Evolutionary conservation across 2,888 invertebrate species (phyloP).

Genomic region (Hyalella azteca): DNA sequence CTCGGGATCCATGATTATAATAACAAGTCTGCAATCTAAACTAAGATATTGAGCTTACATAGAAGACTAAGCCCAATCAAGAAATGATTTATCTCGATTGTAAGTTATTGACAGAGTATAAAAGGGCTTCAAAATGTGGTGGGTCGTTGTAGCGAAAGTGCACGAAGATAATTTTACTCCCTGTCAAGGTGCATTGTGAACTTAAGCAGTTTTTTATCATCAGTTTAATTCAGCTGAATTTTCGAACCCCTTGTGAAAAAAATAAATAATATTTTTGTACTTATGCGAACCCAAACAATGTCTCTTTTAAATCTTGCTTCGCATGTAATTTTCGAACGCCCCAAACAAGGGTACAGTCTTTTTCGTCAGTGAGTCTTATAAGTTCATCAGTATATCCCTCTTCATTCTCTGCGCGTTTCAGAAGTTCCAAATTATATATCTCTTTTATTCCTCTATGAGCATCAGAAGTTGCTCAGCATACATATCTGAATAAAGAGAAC

Average conservation of each 20-base stretch:
- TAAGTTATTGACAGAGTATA: neutral
- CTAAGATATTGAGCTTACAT: neutral
- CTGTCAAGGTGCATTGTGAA: neutral
- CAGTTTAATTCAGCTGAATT: no score
- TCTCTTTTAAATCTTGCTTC: no score
- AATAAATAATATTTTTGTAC: no score
- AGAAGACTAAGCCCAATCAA: neutral
- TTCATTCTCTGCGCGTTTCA: no score
- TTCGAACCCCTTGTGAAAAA: no score
- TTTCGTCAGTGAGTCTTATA: no score
- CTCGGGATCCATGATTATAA: neutral
- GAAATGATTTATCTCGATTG: neutral
- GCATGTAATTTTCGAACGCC: no score
- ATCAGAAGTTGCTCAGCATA: no score
- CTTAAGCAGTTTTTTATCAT: neutral
- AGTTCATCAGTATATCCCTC: neutral
- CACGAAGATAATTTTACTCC: constrained; percentile 2
- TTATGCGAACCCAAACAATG: no score
- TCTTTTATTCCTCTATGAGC: no score
- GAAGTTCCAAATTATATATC: no score
- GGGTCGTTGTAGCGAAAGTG: neutral
- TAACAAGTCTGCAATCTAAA: neutral
- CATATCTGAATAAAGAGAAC: neutral
- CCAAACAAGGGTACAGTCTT: no score
- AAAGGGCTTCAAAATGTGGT: neutral